Percentiles rank a stretch among this genome's conserved stretches.
phyloP scores from a whole-genome alignment of 2,797 vertebrate species.

The Serranus cabrilla region DNA sequence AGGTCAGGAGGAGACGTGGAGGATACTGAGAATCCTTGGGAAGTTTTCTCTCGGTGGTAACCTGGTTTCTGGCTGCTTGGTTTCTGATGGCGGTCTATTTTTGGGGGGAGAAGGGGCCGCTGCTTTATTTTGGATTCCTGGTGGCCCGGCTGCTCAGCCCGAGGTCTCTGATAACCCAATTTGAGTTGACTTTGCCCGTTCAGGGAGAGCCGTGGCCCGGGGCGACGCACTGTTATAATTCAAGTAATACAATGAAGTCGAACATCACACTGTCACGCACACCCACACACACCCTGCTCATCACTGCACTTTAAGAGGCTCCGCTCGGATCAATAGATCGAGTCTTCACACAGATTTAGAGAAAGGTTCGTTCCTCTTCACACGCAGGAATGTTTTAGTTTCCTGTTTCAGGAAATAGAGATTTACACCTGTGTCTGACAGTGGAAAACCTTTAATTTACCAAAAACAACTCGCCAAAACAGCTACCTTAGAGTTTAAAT shows the following conservation, averaged over 20 bases:
- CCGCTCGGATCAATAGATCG: slow-evolving; percentile 18
- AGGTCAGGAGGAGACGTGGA: slow-evolving; percentile 49
- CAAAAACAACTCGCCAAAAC: too few relatives aligned
- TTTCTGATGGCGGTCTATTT: slow-evolving; percentile 76
- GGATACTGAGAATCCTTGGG: slow-evolving; percentile 56
- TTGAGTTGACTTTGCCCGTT: slow-evolving; percentile 86
- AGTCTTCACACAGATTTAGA: not conserved
- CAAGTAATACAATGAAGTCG: slow-evolving; percentile 80
- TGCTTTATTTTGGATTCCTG: slow-evolving; percentile 84
- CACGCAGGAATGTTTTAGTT: not conserved
- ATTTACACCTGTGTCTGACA: too few relatives aligned
- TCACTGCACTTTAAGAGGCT: slow-evolving; percentile 14
- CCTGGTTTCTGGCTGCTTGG: slow-evolving; percentile 76
- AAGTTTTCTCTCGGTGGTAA: slow-evolving; percentile 66
- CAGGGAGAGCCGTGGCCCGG: slow-evolving; percentile 75
- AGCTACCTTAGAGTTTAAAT: too few relatives aligned
- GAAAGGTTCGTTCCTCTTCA: not conserved
- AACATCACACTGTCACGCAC: slow-evolving; percentile 51
- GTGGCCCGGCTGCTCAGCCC: slow-evolving; percentile 80
- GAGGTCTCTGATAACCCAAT: slow-evolving; percentile 85
- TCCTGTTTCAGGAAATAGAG: not conserved
- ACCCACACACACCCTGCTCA: slow-evolving; percentile 16
- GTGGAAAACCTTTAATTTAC: too few relatives aligned
- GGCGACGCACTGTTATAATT: slow-evolving; percentile 77
- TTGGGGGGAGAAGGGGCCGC: slow-evolving; percentile 73